Percentiles rank a stretch among this genome's conserved stretches.
phyloP scores from a whole-genome alignment of 2,888 invertebrate species.

The Andrena fulva region DNA sequence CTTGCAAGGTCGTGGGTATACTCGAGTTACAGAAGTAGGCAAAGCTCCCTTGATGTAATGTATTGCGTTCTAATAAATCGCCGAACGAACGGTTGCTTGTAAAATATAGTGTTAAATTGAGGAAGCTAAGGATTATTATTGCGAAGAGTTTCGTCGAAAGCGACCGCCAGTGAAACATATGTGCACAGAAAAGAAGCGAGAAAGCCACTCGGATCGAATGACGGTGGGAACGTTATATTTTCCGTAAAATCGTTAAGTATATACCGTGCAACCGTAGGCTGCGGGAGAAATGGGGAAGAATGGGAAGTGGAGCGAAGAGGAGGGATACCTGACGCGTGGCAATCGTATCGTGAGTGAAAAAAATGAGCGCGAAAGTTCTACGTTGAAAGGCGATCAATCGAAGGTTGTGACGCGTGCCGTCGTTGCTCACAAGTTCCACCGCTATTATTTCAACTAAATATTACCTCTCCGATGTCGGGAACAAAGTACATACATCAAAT shows the following conservation, averaged over 20 bases:
- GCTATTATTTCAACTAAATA: conserved; percentile 5
- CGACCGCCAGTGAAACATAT: neutral
- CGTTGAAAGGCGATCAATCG: conserved; percentile 63
- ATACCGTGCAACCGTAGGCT: neutral
- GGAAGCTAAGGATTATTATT: neutral
- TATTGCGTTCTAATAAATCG: neutral
- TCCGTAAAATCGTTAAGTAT: neutral
- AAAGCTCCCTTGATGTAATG: neutral
- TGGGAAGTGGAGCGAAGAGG: conserved; percentile 5
- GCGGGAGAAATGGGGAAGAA: conserved; percentile 7
- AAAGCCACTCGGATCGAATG: neutral
- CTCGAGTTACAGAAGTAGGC: neutral
- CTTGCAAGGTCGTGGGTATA: conserved; percentile 18
- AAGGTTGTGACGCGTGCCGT: conserved; percentile 53
- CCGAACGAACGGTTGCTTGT: neutral
- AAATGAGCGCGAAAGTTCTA: conserved; percentile 60
- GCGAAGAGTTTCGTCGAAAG: neutral
- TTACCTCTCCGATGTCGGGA: conserved; percentile 2
- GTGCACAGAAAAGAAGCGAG: neutral
- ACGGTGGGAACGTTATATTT: no score
- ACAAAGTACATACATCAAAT: neutral
- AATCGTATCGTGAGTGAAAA: conserved; percentile 23
- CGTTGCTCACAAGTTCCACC: conserved; percentile 21
- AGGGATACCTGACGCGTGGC: conserved; percentile 55
- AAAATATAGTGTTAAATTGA: neutral